These are phyloP conservation scores for Drosophila pseudoananassae DNA, from an alignment of 1,140 invertebrate species.

Conservation along the genomic window DNA sequence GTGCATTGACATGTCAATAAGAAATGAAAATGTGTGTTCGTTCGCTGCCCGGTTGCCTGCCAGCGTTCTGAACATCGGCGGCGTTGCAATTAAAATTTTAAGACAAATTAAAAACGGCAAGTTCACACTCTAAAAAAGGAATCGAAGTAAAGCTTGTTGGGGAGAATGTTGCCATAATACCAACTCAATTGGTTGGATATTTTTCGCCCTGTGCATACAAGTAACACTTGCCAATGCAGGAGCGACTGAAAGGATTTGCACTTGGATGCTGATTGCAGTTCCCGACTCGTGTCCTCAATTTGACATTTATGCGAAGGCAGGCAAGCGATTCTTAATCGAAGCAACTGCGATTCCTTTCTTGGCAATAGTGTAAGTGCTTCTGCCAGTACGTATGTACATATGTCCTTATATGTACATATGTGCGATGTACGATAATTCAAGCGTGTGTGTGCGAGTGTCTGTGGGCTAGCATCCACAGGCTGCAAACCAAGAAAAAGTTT, in stretches of 20 bases:
- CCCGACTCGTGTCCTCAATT: slow-evolving; percentile 66
- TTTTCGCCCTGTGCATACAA: slow-evolving; percentile 13
- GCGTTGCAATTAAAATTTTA: slow-evolving; percentile 73
- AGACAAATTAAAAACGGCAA: slow-evolving; percentile 71
- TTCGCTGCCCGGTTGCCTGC: slow-evolving; percentile 32
- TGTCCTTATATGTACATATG: not conserved
- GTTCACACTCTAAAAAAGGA: slow-evolving; percentile 7
- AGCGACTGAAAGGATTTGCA: slow-evolving; percentile 63
- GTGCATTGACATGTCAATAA: slow-evolving; percentile 73
- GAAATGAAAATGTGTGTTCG: slow-evolving; percentile 58
- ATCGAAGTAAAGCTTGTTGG: too few species aligned
- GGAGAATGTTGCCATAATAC: not conserved
- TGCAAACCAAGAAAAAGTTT: slow-evolving; percentile 29
- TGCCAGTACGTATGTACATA: not conserved
- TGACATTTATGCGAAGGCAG: slow-evolving; percentile 69
- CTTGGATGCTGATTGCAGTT: slow-evolving; percentile 76
- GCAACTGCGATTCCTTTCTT: slow-evolving; percentile 49
- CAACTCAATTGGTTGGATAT: not conserved
- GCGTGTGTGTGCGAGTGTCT: slow-evolving; percentile 12
- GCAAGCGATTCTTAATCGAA: slow-evolving; percentile 57
- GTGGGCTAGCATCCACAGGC: slow-evolving; percentile 13
- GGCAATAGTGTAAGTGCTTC: slow-evolving; percentile 38
- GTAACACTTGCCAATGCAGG: slow-evolving; percentile 46
- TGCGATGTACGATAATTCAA: too few species aligned
- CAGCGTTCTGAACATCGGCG: slow-evolving; percentile 33